Evolutionary conservation across 2,888 invertebrate species (phyloP).

Genomic region (Metopia argyrocephala): DNA sequence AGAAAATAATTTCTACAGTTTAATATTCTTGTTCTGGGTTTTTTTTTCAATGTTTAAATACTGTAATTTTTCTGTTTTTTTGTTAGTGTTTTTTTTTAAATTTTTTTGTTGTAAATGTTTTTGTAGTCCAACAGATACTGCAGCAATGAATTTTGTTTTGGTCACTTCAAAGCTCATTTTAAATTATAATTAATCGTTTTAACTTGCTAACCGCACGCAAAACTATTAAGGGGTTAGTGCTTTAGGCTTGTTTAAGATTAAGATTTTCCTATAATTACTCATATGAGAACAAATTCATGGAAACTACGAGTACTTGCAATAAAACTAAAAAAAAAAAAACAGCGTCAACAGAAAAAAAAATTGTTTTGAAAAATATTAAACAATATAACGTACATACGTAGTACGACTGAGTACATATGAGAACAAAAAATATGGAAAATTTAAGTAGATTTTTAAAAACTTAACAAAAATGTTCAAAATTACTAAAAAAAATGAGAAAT

Average conservation of each 20-base stretch:
- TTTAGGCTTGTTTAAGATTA: not conserved
- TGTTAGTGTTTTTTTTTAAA: constrained; percentile 7
- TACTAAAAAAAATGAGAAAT: too few species aligned
- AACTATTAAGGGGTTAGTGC: constrained; percentile 38
- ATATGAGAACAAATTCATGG: not conserved
- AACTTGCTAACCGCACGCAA: constrained; percentile 70
- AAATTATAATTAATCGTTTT: constrained; percentile 54
- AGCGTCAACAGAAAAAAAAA: too few species aligned
- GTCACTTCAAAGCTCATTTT: constrained; percentile 19
- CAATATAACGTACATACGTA: too few species aligned
- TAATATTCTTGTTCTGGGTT: not conserved
- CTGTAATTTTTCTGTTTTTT: constrained; percentile 22
- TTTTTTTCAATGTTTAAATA: not conserved
- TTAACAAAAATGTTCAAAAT: too few species aligned
- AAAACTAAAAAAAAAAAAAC: too few species aligned
- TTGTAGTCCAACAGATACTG: not conserved
- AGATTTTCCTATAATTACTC: not conserved
- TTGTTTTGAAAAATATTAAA: too few species aligned
- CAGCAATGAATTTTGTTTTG: constrained; percentile 33
- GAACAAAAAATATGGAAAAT: too few species aligned
- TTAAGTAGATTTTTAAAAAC: too few species aligned
- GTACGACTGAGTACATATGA: too few species aligned
- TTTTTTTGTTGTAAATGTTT: constrained; percentile 9
- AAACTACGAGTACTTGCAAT: too few species aligned
- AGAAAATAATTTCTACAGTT: not conserved